Evolutionary conservation across 2,888 invertebrate species (phyloP), one percentile per base, ranked within the genome.

Genomic region (Argynnis bischoffii): DNA sequence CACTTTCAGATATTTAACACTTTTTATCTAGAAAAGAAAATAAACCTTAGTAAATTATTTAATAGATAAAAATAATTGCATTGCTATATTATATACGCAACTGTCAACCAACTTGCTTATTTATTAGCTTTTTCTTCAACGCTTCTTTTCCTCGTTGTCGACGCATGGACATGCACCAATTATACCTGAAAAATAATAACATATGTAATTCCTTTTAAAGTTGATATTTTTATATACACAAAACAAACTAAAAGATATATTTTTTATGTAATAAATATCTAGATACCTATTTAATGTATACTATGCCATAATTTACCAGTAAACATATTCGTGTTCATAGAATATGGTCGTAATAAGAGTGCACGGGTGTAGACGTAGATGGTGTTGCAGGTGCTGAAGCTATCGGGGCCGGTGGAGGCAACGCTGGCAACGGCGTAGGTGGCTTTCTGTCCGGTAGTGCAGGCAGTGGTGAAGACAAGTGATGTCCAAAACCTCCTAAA

Each of bases 361-460:
- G 78, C 78, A 92, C 76, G 77, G 85, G 74, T 79, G 91, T 78
- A 8, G 88, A 82, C 1, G 87, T 80, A 0, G 93, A 87, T 1
- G 93, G 87, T 4, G 94, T 89, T 1, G 90, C 85, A 4, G 92
- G 75, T 6, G 74, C 71, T n/a, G 74, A 69, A 82, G 77, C 75
- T 79, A 80, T 71, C 6, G 83, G 72, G 6, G 81, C 77, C 2
- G 93, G 88, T 3, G 93, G 86, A 0, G 93, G 90, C 53, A 94
- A 86, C 14, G 93, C 89, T 0, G 94, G 92, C 64, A 94, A 80
- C 14, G 94, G 93, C 35, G 94, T 93, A n/a, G 94, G 89, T 3
- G 94, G 93, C 81, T 94, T 94, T 77, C 94, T 89, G 75, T 94
- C 94, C 14, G 93, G 93, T 67, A 93, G 78, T 6, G 90, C 72